Conservation (phyloP, 2,113 vertebrate genomes). For the Lonchura striata region DNA sequence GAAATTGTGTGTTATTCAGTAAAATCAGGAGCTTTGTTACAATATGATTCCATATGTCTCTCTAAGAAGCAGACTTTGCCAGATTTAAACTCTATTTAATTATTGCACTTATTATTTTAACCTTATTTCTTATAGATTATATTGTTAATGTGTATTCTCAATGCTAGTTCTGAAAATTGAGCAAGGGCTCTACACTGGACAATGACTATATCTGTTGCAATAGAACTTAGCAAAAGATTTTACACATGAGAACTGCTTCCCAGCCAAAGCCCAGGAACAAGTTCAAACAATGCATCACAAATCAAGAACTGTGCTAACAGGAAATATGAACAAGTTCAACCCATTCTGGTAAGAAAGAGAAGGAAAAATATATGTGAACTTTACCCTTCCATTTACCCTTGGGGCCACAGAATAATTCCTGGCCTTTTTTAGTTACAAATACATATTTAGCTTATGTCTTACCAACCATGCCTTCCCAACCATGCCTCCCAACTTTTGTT, state of each 20-base stretch:
- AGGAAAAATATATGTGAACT: neutral
- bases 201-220: neutral
- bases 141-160: neutral
- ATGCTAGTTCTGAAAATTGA: neutral
- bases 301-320: neutral
- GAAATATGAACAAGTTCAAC: neutral
- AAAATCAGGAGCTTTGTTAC: neutral
- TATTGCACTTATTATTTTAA: neutral
- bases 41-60: neutral
- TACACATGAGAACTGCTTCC: neutral
- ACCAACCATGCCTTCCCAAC: rapidly evolving
- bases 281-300: neutral
- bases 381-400: neutral
- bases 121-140: neutral
- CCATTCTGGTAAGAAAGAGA: neutral
- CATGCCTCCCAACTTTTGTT: neutral
- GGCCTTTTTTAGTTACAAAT: neutral
- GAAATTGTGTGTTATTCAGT: neutral
- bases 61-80: neutral
- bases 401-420: neutral
- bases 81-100: neutral
- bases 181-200: neutral
- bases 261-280: neutral
- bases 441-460: neutral
- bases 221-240: neutral